These are phyloP conservation scores for Halotydeus destructor DNA, from an alignment of 1,140 invertebrate genomes.

Conservation along the genomic window DNA sequence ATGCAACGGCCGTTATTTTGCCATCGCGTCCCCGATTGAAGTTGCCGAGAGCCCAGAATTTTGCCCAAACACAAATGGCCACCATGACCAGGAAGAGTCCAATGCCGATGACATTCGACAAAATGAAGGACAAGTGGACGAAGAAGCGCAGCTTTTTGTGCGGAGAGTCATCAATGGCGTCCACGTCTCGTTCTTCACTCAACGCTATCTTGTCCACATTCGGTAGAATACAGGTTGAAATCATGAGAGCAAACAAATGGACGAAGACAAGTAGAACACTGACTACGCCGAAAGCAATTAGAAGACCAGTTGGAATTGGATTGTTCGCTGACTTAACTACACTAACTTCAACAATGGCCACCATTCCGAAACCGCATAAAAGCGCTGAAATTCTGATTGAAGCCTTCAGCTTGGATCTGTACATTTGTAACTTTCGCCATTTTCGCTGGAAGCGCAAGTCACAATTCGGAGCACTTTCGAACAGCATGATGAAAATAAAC, in stretches of 20 bases:
- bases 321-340: constrained; percentile 30
- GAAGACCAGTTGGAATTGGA: constrained; percentile 48
- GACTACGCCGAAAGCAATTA: constrained; percentile 80
- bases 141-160: constrained; percentile 36
- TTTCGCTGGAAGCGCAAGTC: too few species aligned
- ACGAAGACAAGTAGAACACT: constrained; percentile 89
- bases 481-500: too few species aligned
- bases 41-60: constrained; percentile 12
- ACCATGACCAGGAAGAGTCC: constrained; percentile 83
- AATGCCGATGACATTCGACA: constrained; percentile 78
- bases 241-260: constrained; percentile 94
- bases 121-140: constrained; percentile 90
- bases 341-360: constrained; percentile 85
- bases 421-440: constrained; percentile 54
- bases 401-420: too few species aligned
- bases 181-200: constrained; percentile 24
- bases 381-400: constrained; percentile 75
- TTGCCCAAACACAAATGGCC: constrained; percentile 69
- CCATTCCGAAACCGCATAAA: constrained; percentile 86
- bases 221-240: constrained; percentile 88
- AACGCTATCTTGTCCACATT: constrained; percentile 31
- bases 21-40: constrained; percentile 4
- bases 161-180: constrained; percentile 26
- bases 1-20: constrained; percentile 14
- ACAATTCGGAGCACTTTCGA: too few species aligned